Evolutionary conservation across 1,140 invertebrate genomes (phyloP).

Genomic region (Lerema accius): DNA sequence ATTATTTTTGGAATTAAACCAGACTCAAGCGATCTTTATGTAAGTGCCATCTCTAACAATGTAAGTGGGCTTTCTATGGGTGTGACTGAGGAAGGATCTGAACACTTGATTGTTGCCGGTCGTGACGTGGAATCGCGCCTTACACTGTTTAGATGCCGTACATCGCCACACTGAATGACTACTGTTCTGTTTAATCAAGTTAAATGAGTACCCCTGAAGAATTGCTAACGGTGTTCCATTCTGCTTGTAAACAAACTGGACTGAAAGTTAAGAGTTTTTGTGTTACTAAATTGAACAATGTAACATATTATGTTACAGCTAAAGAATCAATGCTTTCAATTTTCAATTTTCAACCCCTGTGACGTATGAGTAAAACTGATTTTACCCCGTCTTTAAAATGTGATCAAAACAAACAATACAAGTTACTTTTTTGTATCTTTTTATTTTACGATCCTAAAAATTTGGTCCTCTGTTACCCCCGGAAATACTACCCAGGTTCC

Average conservation of each 20-base stretch:
- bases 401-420: too few relatives aligned
- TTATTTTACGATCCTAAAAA: too few relatives aligned
- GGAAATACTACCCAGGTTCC: too few relatives aligned
- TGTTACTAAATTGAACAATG: too few relatives aligned
- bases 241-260: neutral
- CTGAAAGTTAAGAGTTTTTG: conserved; percentile 1
- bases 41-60: conserved; percentile 14
- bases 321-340: too few relatives aligned
- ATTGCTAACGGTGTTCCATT: conserved; percentile 16
- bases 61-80: conserved; percentile 25
- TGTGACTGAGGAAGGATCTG: conserved; percentile 16
- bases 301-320: too few relatives aligned
- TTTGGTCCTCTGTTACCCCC: too few relatives aligned
- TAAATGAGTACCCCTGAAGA: conserved; percentile 36
- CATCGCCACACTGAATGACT: conserved; percentile 29
- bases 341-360: too few relatives aligned
- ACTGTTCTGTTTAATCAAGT: conserved; percentile 6
- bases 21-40: neutral
- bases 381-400: too few relatives aligned
- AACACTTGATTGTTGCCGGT: conserved; percentile 12
- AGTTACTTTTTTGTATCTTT: too few relatives aligned
- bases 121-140: conserved; percentile 28
- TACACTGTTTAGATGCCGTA: conserved; percentile 24
- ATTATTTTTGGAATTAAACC: too few relatives aligned
- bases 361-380: too few relatives aligned